These are phyloP conservation scores for Prunella fulvescens DNA, from an alignment of 2,113 vertebrate genomes.

Conservation along the genomic window DNA sequence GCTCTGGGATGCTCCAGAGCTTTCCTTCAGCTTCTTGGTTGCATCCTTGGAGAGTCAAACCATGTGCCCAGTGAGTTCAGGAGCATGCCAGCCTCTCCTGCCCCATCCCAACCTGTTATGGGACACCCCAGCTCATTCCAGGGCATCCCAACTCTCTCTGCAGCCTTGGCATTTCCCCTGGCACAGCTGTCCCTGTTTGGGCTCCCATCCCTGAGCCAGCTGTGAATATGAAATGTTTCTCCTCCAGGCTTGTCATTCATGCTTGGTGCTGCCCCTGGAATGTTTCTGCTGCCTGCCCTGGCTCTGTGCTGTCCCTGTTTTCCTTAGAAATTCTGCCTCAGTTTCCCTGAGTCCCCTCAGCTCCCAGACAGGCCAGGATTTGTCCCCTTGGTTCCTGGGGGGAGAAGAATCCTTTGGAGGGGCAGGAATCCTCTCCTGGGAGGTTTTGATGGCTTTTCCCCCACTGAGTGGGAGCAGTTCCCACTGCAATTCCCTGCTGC, in stretches of 20 bases:
- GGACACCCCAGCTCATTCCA: background rate
- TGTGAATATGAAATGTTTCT: background rate
- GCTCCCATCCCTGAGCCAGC: background rate
- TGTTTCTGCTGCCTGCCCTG: background rate
- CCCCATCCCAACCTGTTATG: background rate
- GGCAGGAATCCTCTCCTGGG: background rate
- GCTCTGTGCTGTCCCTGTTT: background rate
- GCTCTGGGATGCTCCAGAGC: background rate
- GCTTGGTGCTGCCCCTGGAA: background rate
- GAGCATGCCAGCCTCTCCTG: background rate
- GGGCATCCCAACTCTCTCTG: background rate
- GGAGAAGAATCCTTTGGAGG: background rate
- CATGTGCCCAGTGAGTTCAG: accelerated
- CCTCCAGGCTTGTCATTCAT: background rate
- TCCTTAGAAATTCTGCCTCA: background rate
- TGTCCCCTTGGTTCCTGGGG: background rate
- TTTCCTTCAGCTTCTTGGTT: background rate
- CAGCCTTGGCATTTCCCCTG: background rate
- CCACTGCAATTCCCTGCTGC: background rate
- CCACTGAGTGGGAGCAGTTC: background rate
- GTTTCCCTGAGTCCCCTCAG: background rate
- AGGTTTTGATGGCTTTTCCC: background rate
- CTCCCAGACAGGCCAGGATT: background rate
- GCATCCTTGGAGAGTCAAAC: background rate
- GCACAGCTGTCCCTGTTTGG: background rate